Conservation (phyloP, 2,113 vertebrate genomes). For the Paradoxurus hermaphroditus region DNA sequence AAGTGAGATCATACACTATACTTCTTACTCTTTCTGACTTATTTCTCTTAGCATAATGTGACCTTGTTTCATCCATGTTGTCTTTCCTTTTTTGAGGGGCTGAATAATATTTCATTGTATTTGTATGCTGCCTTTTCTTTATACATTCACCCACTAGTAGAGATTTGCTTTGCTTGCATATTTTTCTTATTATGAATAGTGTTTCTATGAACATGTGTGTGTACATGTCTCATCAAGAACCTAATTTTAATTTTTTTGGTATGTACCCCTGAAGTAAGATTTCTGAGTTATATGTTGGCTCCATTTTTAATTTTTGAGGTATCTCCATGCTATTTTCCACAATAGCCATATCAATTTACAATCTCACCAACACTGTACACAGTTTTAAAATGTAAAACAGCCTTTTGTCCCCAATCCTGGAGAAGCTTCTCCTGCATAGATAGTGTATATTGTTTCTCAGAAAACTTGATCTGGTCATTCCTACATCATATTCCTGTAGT, state of each 20-base stretch:
- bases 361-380: background rate
- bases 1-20: no score
- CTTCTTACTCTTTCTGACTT: background rate
- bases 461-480: background rate
- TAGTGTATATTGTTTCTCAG: background rate
- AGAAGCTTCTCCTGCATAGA: background rate
- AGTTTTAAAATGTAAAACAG: background rate
- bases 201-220: background rate
- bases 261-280: background rate
- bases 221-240: background rate
- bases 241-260: background rate
- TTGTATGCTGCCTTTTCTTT: background rate
- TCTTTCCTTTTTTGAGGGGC: background rate
- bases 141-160: background rate
- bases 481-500: background rate
- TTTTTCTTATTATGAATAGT: background rate
- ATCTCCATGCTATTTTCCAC: background rate
- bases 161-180: no score
- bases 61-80: background rate
- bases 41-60: background rate
- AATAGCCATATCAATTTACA: no score
- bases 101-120: background rate
- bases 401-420: background rate
- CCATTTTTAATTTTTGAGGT: background rate
- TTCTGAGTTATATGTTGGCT: background rate